These are phyloP conservation scores for Battus philenor DNA, from an alignment of 1,140 invertebrate species.

Conservation along the genomic window DNA sequence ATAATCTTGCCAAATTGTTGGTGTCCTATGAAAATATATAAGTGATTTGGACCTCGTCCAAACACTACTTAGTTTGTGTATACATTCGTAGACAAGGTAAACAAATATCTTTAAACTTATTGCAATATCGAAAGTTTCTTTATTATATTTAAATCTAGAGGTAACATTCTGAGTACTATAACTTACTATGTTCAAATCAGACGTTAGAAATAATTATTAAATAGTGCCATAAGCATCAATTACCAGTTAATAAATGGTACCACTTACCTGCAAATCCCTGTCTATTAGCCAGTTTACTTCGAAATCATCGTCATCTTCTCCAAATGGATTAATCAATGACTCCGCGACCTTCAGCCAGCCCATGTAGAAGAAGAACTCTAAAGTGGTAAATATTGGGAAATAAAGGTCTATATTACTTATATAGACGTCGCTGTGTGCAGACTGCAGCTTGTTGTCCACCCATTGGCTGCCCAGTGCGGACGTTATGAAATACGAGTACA, in stretches of 20 bases:
- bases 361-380: slow-evolving; percentile 92
- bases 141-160: no score
- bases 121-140: no score
- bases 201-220: neutral
- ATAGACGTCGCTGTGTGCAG: slow-evolving; percentile 50
- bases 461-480: slow-evolving; percentile 91
- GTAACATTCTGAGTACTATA: neutral
- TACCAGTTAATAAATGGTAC: neutral
- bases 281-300: slow-evolving; percentile 92
- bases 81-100: no score
- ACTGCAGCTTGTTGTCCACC: slow-evolving; percentile 76
- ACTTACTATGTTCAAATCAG: neutral
- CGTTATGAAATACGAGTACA: slow-evolving; percentile 92
- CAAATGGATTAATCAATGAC: slow-evolving; percentile 91
- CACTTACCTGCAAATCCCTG: slow-evolving; percentile 85
- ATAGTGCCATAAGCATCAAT: neutral
- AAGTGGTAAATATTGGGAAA: slow-evolving; percentile 91
- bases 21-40: neutral
- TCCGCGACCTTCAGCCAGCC: slow-evolving; percentile 95
- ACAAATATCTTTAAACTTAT: no score
- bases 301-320: slow-evolving; percentile 91
- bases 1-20: no score
- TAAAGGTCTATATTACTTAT: slow-evolving; percentile 83
- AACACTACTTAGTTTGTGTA: neutral
- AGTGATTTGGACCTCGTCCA: neutral